Conservation (phyloP, 2,888 invertebrate species). For the Lepidochrysops patricia region DNA sequence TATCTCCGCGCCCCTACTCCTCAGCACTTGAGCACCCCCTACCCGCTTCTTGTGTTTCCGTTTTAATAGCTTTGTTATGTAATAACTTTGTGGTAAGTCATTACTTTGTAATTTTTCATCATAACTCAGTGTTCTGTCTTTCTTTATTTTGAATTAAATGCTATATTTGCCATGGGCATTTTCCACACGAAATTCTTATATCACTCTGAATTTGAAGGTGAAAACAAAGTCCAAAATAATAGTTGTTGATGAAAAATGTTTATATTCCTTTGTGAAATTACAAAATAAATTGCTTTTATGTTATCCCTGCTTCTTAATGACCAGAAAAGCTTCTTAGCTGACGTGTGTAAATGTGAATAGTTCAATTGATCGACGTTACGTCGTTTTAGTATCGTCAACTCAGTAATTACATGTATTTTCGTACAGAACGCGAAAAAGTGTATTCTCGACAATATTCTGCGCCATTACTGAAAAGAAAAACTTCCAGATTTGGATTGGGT, state of each 20-base stretch:
- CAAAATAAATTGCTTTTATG: background rate
- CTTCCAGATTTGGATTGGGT: slow-evolving; percentile 92
- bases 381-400: background rate
- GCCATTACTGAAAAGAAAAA: slow-evolving; percentile 94
- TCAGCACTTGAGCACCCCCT: slow-evolving; percentile 7
- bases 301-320: background rate
- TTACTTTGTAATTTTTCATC: background rate
- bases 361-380: background rate
- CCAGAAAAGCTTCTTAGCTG: background rate
- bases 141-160: too few relatives aligned
- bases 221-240: background rate
- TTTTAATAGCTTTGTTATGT: background rate
- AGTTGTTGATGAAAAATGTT: background rate
- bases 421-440: slow-evolving; percentile 85
- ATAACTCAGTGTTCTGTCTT: background rate
- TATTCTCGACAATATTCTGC: slow-evolving; percentile 95
- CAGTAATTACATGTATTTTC: background rate
- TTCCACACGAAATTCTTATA: too few relatives aligned
- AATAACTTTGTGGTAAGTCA: background rate
- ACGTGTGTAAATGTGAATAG: background rate
- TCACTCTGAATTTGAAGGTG: too few relatives aligned
- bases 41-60: background rate
- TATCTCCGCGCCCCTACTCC: slow-evolving; percentile 13
- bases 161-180: too few relatives aligned
- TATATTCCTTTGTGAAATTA: background rate